Conservation (phyloP, 2,888 invertebrate genomes). For the Rosalia funebris region DNA sequence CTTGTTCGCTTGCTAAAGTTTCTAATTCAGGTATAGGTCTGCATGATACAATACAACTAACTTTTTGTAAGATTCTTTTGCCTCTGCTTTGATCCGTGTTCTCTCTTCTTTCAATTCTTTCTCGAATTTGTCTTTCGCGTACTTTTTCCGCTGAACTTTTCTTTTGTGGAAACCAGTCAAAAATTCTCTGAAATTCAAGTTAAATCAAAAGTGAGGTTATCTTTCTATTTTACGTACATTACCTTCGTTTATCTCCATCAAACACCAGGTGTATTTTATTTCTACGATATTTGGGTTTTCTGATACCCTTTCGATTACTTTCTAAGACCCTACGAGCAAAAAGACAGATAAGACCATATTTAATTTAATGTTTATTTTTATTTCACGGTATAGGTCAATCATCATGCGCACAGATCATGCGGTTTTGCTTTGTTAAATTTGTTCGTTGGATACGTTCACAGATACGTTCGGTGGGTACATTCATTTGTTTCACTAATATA, state of each 20-base stretch:
- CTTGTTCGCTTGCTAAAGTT: slow-evolving; percentile 75
- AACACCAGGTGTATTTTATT: slow-evolving; percentile 69
- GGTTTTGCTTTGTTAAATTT: no score
- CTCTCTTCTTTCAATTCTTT: slow-evolving; percentile 78
- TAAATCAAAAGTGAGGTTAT: not conserved
- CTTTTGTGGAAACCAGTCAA: slow-evolving; percentile 84
- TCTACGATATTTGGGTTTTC: slow-evolving; percentile 63
- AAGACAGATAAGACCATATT: no score
- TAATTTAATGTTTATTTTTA: no score
- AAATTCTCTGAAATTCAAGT: slow-evolving; percentile 80
- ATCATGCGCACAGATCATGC: no score
- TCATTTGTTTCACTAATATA: no score
- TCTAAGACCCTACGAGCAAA: no score
- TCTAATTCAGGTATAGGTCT: slow-evolving; percentile 77
- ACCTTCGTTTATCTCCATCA: slow-evolving; percentile 71
- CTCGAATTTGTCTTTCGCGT: slow-evolving; percentile 78
- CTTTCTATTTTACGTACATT: slow-evolving; percentile 41
- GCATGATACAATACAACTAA: slow-evolving; percentile 77
- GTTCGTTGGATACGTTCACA: no score
- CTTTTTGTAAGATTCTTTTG: slow-evolving; percentile 77
- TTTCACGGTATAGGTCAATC: no score
- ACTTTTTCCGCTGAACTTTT: slow-evolving; percentile 79
- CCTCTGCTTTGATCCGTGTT: slow-evolving; percentile 79
- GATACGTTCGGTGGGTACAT: no score
- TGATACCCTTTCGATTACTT: slow-evolving; percentile 36